A percentile compares a stretch with the other conserved stretches of the same genome.
phyloP scores from a whole-genome alignment of 2,797 vertebrate genomes.

The Scolopax bukidnonensis region DNA sequence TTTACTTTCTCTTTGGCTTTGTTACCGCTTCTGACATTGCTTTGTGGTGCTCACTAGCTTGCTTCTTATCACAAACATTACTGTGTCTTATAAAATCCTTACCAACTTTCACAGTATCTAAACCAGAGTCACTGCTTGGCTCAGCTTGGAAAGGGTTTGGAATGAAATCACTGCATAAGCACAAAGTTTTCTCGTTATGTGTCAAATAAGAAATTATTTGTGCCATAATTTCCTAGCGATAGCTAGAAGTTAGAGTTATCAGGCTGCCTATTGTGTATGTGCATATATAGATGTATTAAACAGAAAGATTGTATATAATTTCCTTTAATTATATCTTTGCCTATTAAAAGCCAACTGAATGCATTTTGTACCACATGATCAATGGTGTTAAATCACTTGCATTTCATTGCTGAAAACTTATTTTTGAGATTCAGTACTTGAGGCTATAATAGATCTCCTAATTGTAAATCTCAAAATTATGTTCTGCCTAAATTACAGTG shows the following conservation, averaged over 20 bases:
- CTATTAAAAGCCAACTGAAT: slow-evolving; percentile 58
- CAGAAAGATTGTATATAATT: slow-evolving; percentile 62
- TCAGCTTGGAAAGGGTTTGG: background rate
- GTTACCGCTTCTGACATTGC: background rate
- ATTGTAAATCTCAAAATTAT: slow-evolving; percentile 64
- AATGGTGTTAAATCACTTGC: slow-evolving; percentile 51
- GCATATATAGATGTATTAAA: slow-evolving; percentile 37
- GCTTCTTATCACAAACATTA: background rate
- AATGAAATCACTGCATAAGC: background rate
- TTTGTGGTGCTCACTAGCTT: background rate
- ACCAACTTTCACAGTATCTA: background rate
- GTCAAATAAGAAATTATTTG: slow-evolving; percentile 21
- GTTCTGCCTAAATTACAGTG: slow-evolving; percentile 58
- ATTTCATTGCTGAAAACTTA: slow-evolving; percentile 61
- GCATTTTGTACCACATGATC: slow-evolving; percentile 52
- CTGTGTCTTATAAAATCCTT: background rate
- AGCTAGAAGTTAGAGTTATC: slow-evolving; percentile 39
- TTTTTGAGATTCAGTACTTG: slow-evolving; percentile 54
- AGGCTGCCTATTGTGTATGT: slow-evolving; percentile 12
- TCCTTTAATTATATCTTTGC: slow-evolving; percentile 63
- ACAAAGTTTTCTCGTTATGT: slow-evolving; percentile 28
- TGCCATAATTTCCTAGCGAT: slow-evolving; percentile 9
- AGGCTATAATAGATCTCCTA: slow-evolving; percentile 61
- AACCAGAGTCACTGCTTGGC: background rate
- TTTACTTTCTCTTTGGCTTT: background rate